phyloP scores from a whole-genome alignment of 1,140 invertebrate species.

The Epicauta chinensis region DNA sequence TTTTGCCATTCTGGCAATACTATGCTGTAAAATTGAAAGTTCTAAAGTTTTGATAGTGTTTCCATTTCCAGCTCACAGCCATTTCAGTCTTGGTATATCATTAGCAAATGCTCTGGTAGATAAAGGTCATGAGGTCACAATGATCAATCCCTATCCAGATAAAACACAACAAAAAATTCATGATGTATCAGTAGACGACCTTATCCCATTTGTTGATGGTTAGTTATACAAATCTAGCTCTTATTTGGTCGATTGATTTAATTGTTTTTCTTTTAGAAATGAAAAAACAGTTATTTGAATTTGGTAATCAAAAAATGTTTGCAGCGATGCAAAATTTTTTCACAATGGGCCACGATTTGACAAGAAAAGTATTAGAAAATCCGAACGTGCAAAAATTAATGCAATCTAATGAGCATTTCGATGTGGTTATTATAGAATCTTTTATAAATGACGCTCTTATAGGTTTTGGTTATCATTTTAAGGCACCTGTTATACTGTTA shows the following conservation, averaged over 20 bases:
- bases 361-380: no score
- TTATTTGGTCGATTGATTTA: neutral
- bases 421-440: conserved; percentile 7
- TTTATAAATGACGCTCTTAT: conserved; percentile 25
- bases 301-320: neutral
- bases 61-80: conserved; percentile 5
- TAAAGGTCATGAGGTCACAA: conserved; percentile 41
- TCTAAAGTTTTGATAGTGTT: conserved; percentile 2
- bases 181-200: conserved; percentile 2
- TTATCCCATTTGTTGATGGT: neutral
- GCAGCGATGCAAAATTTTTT: no score
- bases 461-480: conserved; percentile 40
- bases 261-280: neutral
- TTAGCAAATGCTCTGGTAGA: conserved; percentile 1
- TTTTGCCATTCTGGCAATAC: neutral
- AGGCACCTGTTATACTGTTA: conserved; percentile 41
- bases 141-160: conserved; percentile 41
- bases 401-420: conserved; percentile 7
- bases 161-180: conserved; percentile 13
- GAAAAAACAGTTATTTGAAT: neutral
- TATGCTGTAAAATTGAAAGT: neutral
- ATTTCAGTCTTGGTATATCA: neutral
- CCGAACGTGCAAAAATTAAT: conserved; percentile 1
- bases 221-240: neutral
- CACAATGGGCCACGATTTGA: no score